phyloP scores from a whole-genome alignment of 2,888 invertebrate species.

The Cistogaster globosa region DNA sequence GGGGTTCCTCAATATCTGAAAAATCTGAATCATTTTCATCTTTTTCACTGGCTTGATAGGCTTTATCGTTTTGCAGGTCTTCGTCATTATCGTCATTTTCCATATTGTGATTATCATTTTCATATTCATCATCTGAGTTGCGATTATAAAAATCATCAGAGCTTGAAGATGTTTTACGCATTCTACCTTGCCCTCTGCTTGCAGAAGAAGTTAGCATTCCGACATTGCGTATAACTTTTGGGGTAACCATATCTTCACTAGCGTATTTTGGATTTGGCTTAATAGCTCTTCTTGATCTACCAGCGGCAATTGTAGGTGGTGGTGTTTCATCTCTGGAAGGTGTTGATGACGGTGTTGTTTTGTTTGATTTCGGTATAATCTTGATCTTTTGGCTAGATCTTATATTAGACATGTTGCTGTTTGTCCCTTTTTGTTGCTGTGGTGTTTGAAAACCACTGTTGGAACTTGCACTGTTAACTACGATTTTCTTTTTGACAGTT shows the following conservation, averaged over 20 bases:
- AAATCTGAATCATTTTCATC: slow-evolving; percentile 75
- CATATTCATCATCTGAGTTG: slow-evolving; percentile 74
- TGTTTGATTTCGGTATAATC: slow-evolving; percentile 60
- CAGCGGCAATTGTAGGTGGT: slow-evolving; percentile 79
- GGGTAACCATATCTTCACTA: slow-evolving; percentile 81
- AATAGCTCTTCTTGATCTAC: slow-evolving; percentile 81
- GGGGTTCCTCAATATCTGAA: slow-evolving; percentile 58
- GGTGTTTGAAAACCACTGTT: slow-evolving; percentile 43
- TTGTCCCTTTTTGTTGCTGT: slow-evolving; percentile 29
- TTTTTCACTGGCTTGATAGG: slow-evolving; percentile 75
- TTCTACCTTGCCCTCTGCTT: slow-evolving; percentile 56
- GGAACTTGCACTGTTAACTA: not conserved
- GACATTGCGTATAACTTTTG: slow-evolving; percentile 76
- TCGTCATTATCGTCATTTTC: slow-evolving; percentile 73
- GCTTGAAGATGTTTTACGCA: slow-evolving; percentile 70
- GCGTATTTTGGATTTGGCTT: slow-evolving; percentile 83
- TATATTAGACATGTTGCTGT: slow-evolving; percentile 33
- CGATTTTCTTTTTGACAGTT: slow-evolving; percentile 43
- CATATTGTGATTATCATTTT: slow-evolving; percentile 45
- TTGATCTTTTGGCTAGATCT: slow-evolving; percentile 61
- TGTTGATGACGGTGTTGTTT: slow-evolving; percentile 41
- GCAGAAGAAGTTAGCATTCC: slow-evolving; percentile 59
- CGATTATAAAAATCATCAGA: slow-evolving; percentile 75
- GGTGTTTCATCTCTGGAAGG: slow-evolving; percentile 71
- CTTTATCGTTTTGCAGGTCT: slow-evolving; percentile 72